phyloP scores from a whole-genome alignment of 2,797 vertebrate genomes.

The Alca torda region DNA sequence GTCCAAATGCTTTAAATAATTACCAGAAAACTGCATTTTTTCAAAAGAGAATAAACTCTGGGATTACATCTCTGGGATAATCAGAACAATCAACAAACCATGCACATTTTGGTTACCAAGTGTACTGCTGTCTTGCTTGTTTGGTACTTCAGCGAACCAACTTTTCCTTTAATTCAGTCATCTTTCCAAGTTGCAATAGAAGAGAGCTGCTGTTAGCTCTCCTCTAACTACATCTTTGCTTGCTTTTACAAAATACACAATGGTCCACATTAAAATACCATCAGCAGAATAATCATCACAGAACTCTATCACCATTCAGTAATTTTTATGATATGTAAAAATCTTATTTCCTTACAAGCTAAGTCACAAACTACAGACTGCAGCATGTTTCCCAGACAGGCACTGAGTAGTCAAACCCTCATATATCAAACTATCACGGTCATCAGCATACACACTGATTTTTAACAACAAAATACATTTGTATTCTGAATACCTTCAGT shows the following conservation, averaged over 20 bases:
- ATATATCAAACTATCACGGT: not conserved
- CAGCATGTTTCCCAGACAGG: not conserved
- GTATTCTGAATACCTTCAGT: not conserved
- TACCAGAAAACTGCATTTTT: not conserved
- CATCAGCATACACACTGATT: not conserved
- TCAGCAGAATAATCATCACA: not conserved
- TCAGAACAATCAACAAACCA: not conserved
- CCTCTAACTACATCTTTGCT: not conserved
- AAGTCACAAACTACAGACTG: not conserved
- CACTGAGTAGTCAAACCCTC: not conserved
- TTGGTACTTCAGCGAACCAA: not conserved
- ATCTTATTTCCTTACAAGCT: not conserved
- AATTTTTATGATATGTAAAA: not conserved
- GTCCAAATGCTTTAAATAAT: not conserved
- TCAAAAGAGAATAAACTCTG: not conserved
- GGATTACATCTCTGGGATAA: not conserved
- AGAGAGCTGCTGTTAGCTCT: not conserved
- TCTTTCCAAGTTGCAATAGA: not conserved
- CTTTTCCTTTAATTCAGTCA: not conserved
- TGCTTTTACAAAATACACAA: not conserved
- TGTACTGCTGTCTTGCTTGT: not conserved
- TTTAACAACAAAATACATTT: not conserved
- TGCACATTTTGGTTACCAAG: not conserved
- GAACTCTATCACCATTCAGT: not conserved
- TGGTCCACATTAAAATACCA: not conserved